Percentiles rank a stretch among this genome's conserved stretches.
phyloP scores from a whole-genome alignment of 2,888 invertebrate species.

The Athalia cordata region DNA sequence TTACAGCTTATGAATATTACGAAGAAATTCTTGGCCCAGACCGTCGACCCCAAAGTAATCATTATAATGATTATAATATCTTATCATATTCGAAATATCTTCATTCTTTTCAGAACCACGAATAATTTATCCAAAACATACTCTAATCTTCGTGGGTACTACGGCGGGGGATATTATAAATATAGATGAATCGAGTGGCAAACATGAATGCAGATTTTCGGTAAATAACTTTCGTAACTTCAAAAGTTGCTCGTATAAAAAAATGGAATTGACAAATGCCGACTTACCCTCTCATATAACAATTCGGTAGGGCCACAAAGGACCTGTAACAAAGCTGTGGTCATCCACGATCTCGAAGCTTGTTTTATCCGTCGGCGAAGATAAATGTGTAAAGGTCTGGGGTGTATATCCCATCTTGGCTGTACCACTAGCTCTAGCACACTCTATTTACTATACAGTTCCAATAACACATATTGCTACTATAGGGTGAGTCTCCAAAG shows the following conservation, averaged over 20 bases:
- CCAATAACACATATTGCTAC: constrained; percentile 54
- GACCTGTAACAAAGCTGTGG: constrained; percentile 52
- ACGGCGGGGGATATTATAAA: constrained; percentile 54
- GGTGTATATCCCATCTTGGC: constrained; percentile 55
- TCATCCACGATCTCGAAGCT: constrained; percentile 49
- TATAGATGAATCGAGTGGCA: constrained; percentile 55
- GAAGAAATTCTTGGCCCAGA: constrained; percentile 50
- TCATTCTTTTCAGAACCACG: constrained; percentile 46
- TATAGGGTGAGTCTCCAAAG: constrained; percentile 53
- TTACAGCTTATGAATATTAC: constrained; percentile 56
- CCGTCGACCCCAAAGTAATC: constrained; percentile 48
- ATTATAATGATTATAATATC: not conserved
- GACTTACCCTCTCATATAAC: not conserved
- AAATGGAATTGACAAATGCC: not conserved
- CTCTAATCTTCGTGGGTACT: constrained; percentile 57
- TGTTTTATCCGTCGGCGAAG: constrained; percentile 55
- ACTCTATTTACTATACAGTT: constrained; percentile 53
- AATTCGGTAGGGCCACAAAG: constrained; percentile 54
- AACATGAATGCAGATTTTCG: constrained; percentile 48
- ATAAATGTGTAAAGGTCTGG: constrained; percentile 62
- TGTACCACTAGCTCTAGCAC: constrained; percentile 53
- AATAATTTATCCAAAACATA: constrained; percentile 52
- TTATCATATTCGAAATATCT: no score
- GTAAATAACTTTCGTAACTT: constrained; percentile 34
- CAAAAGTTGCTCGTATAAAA: not conserved